These are phyloP conservation scores for Dendrocopos noguchii DNA, from an alignment of 2,113 vertebrate species.

Conservation along the genomic window DNA sequence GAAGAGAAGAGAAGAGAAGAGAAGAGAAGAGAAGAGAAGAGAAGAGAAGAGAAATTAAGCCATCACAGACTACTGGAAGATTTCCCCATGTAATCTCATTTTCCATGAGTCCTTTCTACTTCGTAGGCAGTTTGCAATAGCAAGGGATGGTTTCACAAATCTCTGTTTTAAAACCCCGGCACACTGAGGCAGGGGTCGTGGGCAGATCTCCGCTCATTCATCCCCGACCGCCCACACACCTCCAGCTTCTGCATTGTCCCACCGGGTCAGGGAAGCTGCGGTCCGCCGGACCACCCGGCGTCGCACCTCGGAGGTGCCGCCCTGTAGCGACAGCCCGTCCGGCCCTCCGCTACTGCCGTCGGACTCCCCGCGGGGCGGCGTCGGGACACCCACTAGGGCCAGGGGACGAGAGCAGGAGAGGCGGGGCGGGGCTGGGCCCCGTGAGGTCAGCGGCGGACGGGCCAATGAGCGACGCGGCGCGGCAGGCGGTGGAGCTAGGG, in stretches of 20 bases:
- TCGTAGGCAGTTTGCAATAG: not conserved
- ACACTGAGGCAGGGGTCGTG: not conserved
- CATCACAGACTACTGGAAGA: not conserved
- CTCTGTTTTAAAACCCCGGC: rapidly evolving
- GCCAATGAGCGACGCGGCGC: constrained; percentile 21
- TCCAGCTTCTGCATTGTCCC: not conserved
- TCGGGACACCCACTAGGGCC: not conserved
- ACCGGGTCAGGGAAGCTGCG: not conserved
- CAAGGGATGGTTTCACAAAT: not conserved
- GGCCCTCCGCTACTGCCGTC: too few species aligned
- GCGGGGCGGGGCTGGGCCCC: not conserved
- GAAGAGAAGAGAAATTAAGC: too few species aligned
- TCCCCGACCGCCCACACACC: not conserved
- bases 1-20: too few species aligned
- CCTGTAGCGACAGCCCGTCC: not conserved
- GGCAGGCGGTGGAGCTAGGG: not conserved
- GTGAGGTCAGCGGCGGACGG: constrained; percentile 34
- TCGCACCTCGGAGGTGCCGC: not conserved
- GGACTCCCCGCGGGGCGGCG: too few species aligned
- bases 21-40: too few species aligned
- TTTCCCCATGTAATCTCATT: not conserved
- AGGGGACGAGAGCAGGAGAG: not conserved
- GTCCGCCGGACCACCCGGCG: not conserved
- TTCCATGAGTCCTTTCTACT: not conserved
- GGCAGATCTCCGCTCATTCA: too few species aligned